phyloP scores from a whole-genome alignment of 35 echinoderm and acorn worm species.

The Chiridota heheva region DNA sequence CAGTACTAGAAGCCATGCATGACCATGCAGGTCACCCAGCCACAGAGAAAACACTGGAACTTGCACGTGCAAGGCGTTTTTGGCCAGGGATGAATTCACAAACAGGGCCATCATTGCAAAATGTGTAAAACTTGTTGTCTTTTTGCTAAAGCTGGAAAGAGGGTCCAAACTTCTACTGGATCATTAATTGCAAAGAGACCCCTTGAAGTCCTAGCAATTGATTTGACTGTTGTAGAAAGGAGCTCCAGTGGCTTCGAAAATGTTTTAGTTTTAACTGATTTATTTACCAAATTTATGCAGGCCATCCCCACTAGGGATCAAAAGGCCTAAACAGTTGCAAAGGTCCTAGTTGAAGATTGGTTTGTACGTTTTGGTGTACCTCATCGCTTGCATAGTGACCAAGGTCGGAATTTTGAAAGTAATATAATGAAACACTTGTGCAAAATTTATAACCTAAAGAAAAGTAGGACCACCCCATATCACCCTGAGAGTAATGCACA shows the following conservation, averaged over 20 bases:
- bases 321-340: slow-evolving; percentile 40
- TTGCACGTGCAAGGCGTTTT: too few relatives aligned
- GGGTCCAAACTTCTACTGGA: not conserved
- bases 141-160: slow-evolving; percentile 23
- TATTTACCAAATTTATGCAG: slow-evolving; percentile 43
- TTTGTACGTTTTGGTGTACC: slow-evolving; percentile 59
- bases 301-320: slow-evolving; percentile 59
- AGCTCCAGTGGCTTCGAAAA: slow-evolving; percentile 5
- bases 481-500: slow-evolving; percentile 59
- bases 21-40: too few relatives aligned
- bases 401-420: slow-evolving; percentile 56
- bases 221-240: slow-evolving; percentile 29
- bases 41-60: too few relatives aligned
- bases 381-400: slow-evolving; percentile 51
- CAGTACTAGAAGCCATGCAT: too few relatives aligned
- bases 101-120: too few relatives aligned
- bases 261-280: slow-evolving; percentile 29
- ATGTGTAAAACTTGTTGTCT: too few relatives aligned
- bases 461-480: slow-evolving; percentile 38
- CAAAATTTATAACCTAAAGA: slow-evolving; percentile 12
- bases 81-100: too few relatives aligned
- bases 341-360: slow-evolving; percentile 39
- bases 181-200: slow-evolving; percentile 34
- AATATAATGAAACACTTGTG: slow-evolving; percentile 38
- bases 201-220: slow-evolving; percentile 23